phyloP scores from a whole-genome alignment of 2,888 invertebrate genomes.

The Linyphia triangularis region DNA sequence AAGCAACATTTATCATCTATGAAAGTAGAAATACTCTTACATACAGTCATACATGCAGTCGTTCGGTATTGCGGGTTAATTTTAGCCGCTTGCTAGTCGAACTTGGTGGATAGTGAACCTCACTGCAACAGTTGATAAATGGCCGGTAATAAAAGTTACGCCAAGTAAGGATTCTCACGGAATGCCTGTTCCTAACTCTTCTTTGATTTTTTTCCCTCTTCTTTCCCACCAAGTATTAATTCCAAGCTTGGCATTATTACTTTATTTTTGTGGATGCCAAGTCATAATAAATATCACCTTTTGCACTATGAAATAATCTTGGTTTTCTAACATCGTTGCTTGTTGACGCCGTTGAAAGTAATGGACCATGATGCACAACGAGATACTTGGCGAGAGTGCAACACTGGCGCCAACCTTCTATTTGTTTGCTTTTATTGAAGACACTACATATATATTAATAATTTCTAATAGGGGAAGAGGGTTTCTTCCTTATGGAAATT shows the following conservation, averaged over 20 bases:
- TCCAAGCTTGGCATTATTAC: conserved; percentile 55
- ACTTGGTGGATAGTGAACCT: conserved; percentile 26
- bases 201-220: conserved; percentile 40
- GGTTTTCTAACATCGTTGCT: conserved; percentile 16
- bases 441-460: conserved; percentile 30
- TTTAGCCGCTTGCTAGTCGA: conserved; percentile 10
- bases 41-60: conserved; percentile 20
- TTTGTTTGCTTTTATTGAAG: conserved; percentile 32
- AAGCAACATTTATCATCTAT: conserved; percentile 39
- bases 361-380: conserved; percentile 51
- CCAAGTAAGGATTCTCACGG: conserved; percentile 51
- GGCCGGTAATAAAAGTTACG: conserved; percentile 64
- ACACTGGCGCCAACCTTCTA: conserved; percentile 42
- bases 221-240: background rate
- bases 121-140: conserved; percentile 53
- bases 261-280: conserved; percentile 51
- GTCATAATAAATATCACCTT: conserved; percentile 66
- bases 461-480: background rate
- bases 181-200: conserved; percentile 59
- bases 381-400: conserved; percentile 42
- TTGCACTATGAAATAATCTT: conserved; percentile 42
- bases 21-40: conserved; percentile 11
- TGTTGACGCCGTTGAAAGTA: conserved; percentile 48
- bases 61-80: conserved; percentile 30
- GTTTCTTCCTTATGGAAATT: background rate